A percentile compares a stretch with the other conserved stretches of the same genome.
phyloP scores from a whole-genome alignment of 2,113 vertebrate species.

The Saguinus midas region DNA sequence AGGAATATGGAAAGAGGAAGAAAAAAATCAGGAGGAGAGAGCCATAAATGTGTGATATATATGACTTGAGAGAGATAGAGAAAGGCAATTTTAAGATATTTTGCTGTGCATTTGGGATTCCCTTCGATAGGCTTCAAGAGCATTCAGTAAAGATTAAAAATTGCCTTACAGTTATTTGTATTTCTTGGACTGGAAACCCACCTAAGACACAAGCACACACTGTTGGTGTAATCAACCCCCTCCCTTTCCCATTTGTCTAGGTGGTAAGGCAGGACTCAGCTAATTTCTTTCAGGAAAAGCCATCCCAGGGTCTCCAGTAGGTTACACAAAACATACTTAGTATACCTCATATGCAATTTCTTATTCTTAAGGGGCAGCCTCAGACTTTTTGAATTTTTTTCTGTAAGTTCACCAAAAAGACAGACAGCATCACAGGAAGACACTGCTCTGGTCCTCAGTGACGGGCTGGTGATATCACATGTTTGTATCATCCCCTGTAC shows the following conservation, averaged over 20 bases:
- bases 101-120: slow-evolving; percentile 51
- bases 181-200: neutral
- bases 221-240: fast-evolving
- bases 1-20: neutral
- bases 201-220: neutral
- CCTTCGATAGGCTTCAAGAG: slow-evolving; percentile 29
- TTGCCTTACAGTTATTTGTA: neutral
- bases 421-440: neutral
- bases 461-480: neutral
- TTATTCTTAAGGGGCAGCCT: neutral
- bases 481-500: neutral
- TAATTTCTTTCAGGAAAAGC: neutral
- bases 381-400: neutral
- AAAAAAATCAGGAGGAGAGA: neutral
- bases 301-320: neutral
- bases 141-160: slow-evolving; percentile 47
- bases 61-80: neutral
- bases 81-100: slow-evolving; percentile 32
- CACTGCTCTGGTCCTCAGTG: neutral
- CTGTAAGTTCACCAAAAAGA: neutral
- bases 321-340: neutral
- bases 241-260: neutral
- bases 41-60: neutral
- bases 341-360: neutral
- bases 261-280: neutral